phyloP scores from a whole-genome alignment of 2,888 invertebrate species.

The Cephus rjabovi region DNA sequence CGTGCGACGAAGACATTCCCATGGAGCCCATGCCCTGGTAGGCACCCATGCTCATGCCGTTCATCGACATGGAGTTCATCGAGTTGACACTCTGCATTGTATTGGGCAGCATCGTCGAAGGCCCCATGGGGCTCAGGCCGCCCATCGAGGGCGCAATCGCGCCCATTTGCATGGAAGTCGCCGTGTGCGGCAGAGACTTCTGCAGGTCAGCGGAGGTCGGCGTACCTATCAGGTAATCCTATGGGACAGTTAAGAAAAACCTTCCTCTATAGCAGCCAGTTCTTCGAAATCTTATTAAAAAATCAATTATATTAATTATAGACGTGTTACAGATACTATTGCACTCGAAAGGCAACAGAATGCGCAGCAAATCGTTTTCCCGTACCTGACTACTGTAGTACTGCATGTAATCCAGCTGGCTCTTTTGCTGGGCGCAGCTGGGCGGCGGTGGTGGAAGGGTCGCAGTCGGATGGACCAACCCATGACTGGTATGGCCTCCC shows the following conservation, averaged over 20 bases:
- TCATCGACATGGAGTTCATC: slow-evolving; percentile 65
- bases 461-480: slow-evolving; percentile 61
- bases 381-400: slow-evolving; percentile 62
- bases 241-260: slow-evolving; percentile 6
- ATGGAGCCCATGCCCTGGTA: slow-evolving; percentile 63
- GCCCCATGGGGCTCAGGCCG: slow-evolving; percentile 62
- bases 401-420: slow-evolving; percentile 63
- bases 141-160: slow-evolving; percentile 63
- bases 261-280: too few relatives aligned
- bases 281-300: too few relatives aligned
- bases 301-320: too few relatives aligned
- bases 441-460: slow-evolving; percentile 59
- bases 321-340: too few relatives aligned
- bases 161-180: slow-evolving; percentile 65
- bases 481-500: slow-evolving; percentile 48
- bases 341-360: too few relatives aligned
- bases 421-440: slow-evolving; percentile 63
- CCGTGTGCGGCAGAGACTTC: slow-evolving; percentile 62
- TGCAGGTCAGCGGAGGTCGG: slow-evolving; percentile 61
- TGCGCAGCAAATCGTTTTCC: too few relatives aligned
- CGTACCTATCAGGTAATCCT: slow-evolving; percentile 62
- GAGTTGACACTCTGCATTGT: slow-evolving; percentile 63
- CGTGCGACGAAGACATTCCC: slow-evolving; percentile 61
- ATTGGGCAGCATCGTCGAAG: slow-evolving; percentile 61
- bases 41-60: slow-evolving; percentile 63